phyloP scores from a whole-genome alignment of 1,140 invertebrate genomes.

The Bombus consobrinus region DNA sequence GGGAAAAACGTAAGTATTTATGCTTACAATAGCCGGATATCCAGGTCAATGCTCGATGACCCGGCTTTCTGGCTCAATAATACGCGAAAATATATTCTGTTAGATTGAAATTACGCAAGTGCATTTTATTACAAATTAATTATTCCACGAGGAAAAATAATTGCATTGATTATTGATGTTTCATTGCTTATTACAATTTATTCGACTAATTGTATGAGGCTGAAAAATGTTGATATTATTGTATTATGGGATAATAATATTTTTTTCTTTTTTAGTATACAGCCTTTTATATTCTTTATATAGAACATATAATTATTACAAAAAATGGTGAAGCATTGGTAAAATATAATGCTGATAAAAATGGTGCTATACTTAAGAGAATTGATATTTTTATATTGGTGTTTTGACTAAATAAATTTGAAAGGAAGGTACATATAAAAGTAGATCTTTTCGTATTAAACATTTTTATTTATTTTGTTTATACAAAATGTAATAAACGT shows the following conservation, averaged over 20 bases:
- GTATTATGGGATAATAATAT: neutral
- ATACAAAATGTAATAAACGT: neutral
- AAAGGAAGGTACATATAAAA: neutral
- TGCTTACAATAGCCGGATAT: constrained; percentile 72
- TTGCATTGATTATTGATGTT: neutral
- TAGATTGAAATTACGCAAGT: neutral
- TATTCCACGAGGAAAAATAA: neutral
- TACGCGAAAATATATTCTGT: neutral
- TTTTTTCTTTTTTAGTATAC: neutral
- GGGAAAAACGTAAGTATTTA: constrained; percentile 29
- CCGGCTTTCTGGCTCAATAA: constrained; percentile 17
- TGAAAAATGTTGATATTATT: neutral
- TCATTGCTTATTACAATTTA: neutral
- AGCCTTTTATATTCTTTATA: neutral
- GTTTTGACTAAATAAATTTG: neutral
- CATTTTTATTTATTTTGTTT: neutral
- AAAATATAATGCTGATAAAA: neutral
- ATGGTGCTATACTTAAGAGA: neutral
- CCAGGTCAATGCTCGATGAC: constrained; percentile 68
- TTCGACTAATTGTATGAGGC: neutral
- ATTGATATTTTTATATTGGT: neutral
- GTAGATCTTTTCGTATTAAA: neutral
- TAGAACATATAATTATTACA: neutral
- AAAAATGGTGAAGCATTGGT: neutral
- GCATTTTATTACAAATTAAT: neutral